Evolutionary conservation across 2,113 vertebrate species (phyloP), one percentile per base, ranked within the genome.

Genomic region (Noturus placidus): DNA sequence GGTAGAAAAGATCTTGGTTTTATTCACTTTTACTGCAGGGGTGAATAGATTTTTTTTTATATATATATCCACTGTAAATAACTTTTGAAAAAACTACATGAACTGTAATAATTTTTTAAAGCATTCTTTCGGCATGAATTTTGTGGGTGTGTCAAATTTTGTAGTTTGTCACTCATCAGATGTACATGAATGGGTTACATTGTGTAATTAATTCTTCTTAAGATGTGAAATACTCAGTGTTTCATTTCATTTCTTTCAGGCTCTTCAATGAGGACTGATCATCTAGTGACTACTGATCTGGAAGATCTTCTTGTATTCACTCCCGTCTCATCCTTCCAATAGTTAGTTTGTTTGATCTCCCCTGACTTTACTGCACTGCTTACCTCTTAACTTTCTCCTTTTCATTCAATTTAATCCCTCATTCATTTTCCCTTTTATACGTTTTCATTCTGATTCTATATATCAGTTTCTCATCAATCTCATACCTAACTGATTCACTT

Each of bases 171-270:
- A 8, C 22, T 50, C 20, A 27, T 46, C 22, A 76, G 38, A 50
- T 14, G 22, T 74, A 74, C 20, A 27, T 25, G 10, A 74, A 46
- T 27, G 76, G n/a, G 52, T 59, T 59, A 38, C 33, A 25, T 59
- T 4, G 7, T 81, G 19, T 38, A 25, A 57, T 57, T 81, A 9
- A 25, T 81, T 5, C 63, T 38, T 78, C 46, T 74, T 74, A 10
- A 61, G 22, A 38, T 8, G 42, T 69, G 59, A 81, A 38, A 78
- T 30, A 15, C 20, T 30, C 5, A 61, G 5, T 67, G 13, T 25
- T n/a, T 65, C 61, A 10, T 72, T 70, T 86, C 50, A 35, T 86
- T 82, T 74, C 7, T 54, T 89, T 42, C 81, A 90, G 89, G 77
- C 38, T 86, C 59, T 46, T 80, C n/a, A 82, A 74, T 72, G 82